Base-by-base conservation (phyloP, 2,797 vertebrate genomes). In the Coreius guichenoti region DNA sequence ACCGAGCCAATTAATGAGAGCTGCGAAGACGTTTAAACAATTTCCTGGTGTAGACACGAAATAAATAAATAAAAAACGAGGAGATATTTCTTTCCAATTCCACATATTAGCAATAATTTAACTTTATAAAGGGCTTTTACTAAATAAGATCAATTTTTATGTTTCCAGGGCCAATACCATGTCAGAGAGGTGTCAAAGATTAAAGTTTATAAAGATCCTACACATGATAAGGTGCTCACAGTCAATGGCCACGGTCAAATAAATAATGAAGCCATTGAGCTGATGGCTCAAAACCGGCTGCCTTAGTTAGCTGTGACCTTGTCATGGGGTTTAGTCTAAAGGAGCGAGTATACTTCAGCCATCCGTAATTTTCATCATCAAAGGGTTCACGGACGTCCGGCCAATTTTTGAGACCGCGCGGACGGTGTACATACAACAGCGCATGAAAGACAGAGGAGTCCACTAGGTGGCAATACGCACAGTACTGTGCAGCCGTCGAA, bases 21-120 rank as follows among this genome's bases (percentile, higher is more conserved):
- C 54, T 21, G 8, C 1, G 0, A 45, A 74, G 12, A 49, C 11
- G 13, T 73, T 81, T 39, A 8, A 63, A 43, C 6, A 73, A 51
- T 33, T 39, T 56, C 49, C 31, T 21, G 11, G 11, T 61, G 17
- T 11, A 17, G 8, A 56, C 9, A 33, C 17, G 19, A 56, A 29
- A 21, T 1, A 54, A 58, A 76, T 23, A 56, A 58, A 58, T n/a
- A 23, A 70, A 43, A n/a, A 31, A 13, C 12, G 9, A 80, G 3
- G 4, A 72, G 51, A 12, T 12, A 29, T 63, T 82, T 74, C 17
- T 29, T 73, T 61, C 36, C 61, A 72, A 73, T 82, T 31, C 39
- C n/a, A 82, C 36, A 33, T 47, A n/a, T 47, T 82, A 31, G 19
- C 2, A 8, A 73, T 47, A n/a, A 31, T 47, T 21, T 63, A 16